A percentile compares a stretch with the other conserved stretches of the same genome.
Evolutionary conservation across 1,140 invertebrate species (phyloP).

Genomic region (Condylostylus longicornis): DNA sequence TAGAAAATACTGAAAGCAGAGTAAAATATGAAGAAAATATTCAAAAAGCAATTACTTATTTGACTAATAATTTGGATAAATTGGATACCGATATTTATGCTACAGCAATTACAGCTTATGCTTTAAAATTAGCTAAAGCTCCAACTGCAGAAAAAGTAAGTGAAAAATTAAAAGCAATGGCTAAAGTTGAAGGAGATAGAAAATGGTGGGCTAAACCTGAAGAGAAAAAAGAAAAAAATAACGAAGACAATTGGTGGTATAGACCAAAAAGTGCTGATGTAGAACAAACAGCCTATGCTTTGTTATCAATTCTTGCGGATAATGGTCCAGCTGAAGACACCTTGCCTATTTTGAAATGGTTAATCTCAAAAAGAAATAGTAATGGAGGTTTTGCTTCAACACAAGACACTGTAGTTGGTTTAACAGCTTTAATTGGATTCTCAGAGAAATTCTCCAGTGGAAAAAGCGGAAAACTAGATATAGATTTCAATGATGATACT

Average conservation of each 20-base stretch:
- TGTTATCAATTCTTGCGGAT: conserved; percentile 47
- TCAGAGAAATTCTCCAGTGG: conserved; percentile 30
- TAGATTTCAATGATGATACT: conserved; percentile 13
- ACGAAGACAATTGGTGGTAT: conserved; percentile 48
- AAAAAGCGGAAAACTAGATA: conserved; percentile 17
- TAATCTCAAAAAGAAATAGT: conserved; percentile 57
- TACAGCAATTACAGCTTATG: conserved; percentile 58
- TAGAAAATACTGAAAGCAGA: conserved; percentile 43
- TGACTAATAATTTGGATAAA: conserved; percentile 47
- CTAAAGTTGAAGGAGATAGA: conserved; percentile 20
- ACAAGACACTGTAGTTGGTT: conserved; percentile 50
- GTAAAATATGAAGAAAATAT: conserved; percentile 13
- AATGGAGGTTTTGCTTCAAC: conserved; percentile 63
- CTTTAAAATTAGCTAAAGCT: conserved; percentile 57
- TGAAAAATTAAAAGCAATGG: conserved; percentile 12
- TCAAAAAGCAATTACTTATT: conserved; percentile 33
- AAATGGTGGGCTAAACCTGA: conserved; percentile 36
- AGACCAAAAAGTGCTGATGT: conserved; percentile 48
- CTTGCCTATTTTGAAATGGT: conserved; percentile 48
- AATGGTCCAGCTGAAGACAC: conserved; percentile 39
- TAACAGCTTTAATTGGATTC: conserved; percentile 48
- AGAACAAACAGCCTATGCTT: conserved; percentile 60
- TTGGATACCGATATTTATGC: conserved; percentile 54
- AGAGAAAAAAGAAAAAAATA: conserved; percentile 53
- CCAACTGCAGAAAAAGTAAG: conserved; percentile 13